phyloP scores from a whole-genome alignment of 1,140 invertebrate species.

The Muscidifurax raptorellus region DNA sequence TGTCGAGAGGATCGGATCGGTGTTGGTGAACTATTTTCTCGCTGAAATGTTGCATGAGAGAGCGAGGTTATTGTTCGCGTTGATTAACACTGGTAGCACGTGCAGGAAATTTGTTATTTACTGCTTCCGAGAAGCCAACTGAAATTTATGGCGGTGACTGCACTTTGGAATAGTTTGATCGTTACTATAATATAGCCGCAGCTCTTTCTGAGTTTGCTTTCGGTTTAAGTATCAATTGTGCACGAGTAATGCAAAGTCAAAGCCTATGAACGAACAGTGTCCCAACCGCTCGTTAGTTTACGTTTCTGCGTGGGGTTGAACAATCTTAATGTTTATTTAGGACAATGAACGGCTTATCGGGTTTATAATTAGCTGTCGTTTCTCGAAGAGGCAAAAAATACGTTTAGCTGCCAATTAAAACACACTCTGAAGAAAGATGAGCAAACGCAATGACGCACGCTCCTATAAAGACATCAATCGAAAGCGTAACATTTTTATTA shows the following conservation, averaged over 20 bases:
- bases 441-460: background rate
- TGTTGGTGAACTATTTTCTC: background rate
- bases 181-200: background rate
- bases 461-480: background rate
- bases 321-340: too few species aligned
- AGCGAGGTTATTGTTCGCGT: background rate
- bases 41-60: background rate
- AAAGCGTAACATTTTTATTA: conserved; percentile 2
- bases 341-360: too few species aligned
- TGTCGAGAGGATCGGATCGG: background rate
- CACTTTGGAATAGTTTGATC: background rate
- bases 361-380: too few species aligned
- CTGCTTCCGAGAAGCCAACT: background rate
- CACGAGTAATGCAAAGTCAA: background rate
- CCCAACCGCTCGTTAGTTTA: too few species aligned
- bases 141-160: background rate
- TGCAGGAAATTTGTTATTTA: conserved; percentile 2
- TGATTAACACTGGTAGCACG: background rate
- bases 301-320: too few species aligned
- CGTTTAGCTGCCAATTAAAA: background rate
- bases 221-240: background rate
- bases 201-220: background rate
- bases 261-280: background rate
- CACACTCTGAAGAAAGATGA: background rate
- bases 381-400: background rate